Base-by-base conservation (phyloP, 2,797 vertebrate genomes). In the Acanthis flammea region DNA sequence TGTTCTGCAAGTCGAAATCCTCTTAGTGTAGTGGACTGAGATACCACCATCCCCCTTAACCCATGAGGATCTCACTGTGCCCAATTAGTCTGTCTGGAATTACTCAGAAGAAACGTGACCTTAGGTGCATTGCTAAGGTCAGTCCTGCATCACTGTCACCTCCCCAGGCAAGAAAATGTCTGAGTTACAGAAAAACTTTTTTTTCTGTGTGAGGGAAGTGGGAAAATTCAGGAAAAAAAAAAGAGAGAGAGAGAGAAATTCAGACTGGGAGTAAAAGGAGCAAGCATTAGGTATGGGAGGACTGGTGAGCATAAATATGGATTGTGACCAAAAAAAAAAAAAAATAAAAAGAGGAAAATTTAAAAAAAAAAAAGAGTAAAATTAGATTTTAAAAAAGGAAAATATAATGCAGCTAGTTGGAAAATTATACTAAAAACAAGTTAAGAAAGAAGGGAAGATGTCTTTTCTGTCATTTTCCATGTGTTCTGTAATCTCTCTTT, bases 1-100 rank as follows among this genome's bases (percentile, higher is more conserved):
- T 97, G 83, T 78, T 95, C 77, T 66, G 47, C 86, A 88, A 82
- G 74, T 33, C 5, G 3, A 92, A 96, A 95, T 89, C 67, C 68
- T 94, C 74, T 94, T 66, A 83, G 44, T 35, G 51, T 35, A 75
- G 33, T 47, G 58, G 82, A 50, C 30, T 57, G 61, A 94, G 55
- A 58, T 80, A 55, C 35, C 25, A 71, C 68, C 73, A 74, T 63
- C 39, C 70, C 28, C 47, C 47, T 77, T 92, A 91, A 75, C 54
- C 44, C 37, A 0, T 33, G 37, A 68, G 48, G 77, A 77, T 54
- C 68, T 78, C 72, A 47, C 39, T 25, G 30, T 50, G 45, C 89
- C 57, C 19, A 75, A 85, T 83, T 93, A 76, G 42, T 30, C 51
- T 75, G 28, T 28, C 78, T 86, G 60, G 63, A 95, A 94, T 58